Evolutionary conservation across 2,113 vertebrate species (phyloP).

Genomic region (Pluvialis apricaria): DNA sequence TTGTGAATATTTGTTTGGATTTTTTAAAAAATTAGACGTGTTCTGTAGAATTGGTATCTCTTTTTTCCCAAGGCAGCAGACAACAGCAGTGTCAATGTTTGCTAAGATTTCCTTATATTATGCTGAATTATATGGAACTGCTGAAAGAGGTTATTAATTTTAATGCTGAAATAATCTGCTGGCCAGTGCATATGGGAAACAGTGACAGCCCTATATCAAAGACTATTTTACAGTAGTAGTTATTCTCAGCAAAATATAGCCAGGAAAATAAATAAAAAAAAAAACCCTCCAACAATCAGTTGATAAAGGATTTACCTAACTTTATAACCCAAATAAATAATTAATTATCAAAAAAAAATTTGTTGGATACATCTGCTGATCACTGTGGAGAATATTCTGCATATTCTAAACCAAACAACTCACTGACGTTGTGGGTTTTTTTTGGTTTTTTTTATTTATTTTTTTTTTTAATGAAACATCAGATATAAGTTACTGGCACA

Average conservation of each 20-base stretch:
- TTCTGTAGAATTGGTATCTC: background rate
- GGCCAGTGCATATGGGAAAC: background rate
- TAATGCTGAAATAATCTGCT: background rate
- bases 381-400: background rate
- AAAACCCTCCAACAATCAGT: rapidly evolving
- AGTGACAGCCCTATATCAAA: background rate
- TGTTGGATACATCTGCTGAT: background rate
- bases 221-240: background rate
- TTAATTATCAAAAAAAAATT: background rate
- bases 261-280: background rate
- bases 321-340: background rate
- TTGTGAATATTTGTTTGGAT: background rate
- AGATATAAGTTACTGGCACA: background rate
- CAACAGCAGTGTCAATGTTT: background rate
- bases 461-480: background rate
- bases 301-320: background rate
- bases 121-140: background rate
- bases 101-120: background rate
- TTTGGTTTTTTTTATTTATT: background rate
- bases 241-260: background rate
- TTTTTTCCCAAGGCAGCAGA: background rate
- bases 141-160: background rate
- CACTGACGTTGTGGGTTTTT: too few species aligned
- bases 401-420: background rate
- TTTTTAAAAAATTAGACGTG: background rate